Evolutionary conservation across 2,888 invertebrate species (phyloP).

Genomic region (Dysmachus trigonus): DNA sequence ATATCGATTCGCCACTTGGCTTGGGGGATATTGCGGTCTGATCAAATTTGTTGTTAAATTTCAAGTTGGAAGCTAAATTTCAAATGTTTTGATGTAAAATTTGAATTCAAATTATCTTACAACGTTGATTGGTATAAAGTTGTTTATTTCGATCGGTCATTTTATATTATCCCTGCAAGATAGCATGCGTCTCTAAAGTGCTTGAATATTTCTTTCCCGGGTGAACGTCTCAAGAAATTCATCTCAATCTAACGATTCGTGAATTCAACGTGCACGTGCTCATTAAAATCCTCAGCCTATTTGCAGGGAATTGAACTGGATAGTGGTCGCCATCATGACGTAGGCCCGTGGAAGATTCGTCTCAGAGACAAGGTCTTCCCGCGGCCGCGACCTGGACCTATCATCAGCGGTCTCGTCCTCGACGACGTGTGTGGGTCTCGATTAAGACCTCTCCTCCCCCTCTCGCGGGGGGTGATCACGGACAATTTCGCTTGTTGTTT

Average conservation of each 20-base stretch:
- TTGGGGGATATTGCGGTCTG: too few species aligned
- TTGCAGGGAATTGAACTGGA: not conserved
- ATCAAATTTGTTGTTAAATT: too few species aligned
- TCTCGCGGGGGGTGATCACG: constrained; percentile 2
- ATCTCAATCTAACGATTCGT: constrained; percentile 16
- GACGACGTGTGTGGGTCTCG: constrained; percentile 33
- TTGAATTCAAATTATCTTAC: not conserved
- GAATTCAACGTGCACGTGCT: constrained; percentile 22
- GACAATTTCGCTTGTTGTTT: constrained; percentile 2
- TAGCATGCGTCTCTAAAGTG: not conserved
- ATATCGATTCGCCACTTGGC: too few species aligned
- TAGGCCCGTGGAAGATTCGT: constrained; percentile 17
- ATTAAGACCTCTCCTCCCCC: not conserved
- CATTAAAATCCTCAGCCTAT: constrained; percentile 36
- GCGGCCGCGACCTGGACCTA: not conserved
- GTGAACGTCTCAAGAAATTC: constrained; percentile 26
- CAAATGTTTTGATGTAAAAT: too few species aligned
- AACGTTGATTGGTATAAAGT: not conserved
- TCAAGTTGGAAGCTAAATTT: too few species aligned
- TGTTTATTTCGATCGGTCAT: not conserved
- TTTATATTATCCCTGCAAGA: not conserved
- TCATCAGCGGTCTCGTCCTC: not conserved
- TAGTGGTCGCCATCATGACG: not conserved
- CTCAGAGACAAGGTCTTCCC: not conserved
- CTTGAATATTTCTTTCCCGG: not conserved